phyloP scores from a whole-genome alignment of 2,113 vertebrate species.

The Rostratula benghalensis region DNA sequence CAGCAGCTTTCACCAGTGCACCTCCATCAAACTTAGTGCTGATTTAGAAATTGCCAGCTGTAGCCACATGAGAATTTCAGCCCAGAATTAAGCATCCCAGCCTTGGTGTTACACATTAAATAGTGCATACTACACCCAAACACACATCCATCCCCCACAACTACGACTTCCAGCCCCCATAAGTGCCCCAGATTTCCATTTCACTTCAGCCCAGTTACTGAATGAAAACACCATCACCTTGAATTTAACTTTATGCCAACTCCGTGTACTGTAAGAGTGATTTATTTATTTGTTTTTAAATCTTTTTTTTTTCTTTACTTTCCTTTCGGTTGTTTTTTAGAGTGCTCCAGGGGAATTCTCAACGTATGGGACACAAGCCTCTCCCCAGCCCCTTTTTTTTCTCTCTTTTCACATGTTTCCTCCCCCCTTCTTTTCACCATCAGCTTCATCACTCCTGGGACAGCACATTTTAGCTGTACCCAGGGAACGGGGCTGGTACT shows the following conservation, averaged over 20 bases:
- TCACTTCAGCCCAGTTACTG: not conserved
- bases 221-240: not conserved
- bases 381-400: not conserved
- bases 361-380: rapidly evolving
- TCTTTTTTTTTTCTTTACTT: not conserved
- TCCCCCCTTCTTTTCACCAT: not conserved
- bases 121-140: not conserved
- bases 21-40: not conserved
- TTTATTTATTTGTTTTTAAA: not conserved
- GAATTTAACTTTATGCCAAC: not conserved
- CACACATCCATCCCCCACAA: not conserved
- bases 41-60: not conserved
- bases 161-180: not conserved
- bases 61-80: not conserved
- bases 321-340: not conserved
- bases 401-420: not conserved
- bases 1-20: not conserved
- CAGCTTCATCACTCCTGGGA: not conserved
- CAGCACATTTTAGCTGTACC: rapidly evolving
- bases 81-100: not conserved
- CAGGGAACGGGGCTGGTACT: rapidly evolving
- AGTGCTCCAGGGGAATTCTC: not conserved
- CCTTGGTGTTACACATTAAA: not conserved
- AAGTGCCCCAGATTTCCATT: not conserved
- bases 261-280: rapidly evolving